Conservation (phyloP, 2,888 invertebrate species). For the Prionchulus punctatus region DNA sequence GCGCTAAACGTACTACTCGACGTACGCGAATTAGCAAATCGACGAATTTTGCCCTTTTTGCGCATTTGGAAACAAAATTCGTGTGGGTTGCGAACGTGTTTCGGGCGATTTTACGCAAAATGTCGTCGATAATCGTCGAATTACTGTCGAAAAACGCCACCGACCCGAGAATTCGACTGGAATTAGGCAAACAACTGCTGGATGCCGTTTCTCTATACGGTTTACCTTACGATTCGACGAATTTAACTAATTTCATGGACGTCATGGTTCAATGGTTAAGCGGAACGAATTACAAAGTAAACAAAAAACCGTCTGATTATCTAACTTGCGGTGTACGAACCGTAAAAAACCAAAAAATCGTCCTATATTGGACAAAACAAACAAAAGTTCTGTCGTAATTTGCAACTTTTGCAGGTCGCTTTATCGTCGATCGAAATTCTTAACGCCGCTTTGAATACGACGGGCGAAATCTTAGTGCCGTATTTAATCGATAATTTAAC, state of each 20-base stretch:
- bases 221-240: conserved; percentile 12
- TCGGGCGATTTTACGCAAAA: too few species aligned
- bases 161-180: conserved; percentile 14
- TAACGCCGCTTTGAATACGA: conserved; percentile 12
- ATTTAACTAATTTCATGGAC: conserved; percentile 15
- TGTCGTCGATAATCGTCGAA: conserved; percentile 10
- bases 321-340: background rate
- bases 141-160: conserved; percentile 13
- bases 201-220: background rate
- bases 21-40: too few species aligned
- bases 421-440: conserved; percentile 15
- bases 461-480: conserved; percentile 14
- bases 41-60: too few species aligned
- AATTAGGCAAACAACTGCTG: conserved; percentile 13
- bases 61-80: too few species aligned
- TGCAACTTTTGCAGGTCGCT: conserved; percentile 13
- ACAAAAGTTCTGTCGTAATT: background rate
- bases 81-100: too few species aligned
- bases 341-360: background rate
- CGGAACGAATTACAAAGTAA: conserved; percentile 16
- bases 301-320: background rate
- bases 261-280: conserved; percentile 14
- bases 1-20: too few species aligned
- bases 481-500: conserved; percentile 13
- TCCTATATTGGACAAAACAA: background rate